Base-by-base conservation (phyloP, 2,113 vertebrate genomes). In the Maccullochella peelii region DNA sequence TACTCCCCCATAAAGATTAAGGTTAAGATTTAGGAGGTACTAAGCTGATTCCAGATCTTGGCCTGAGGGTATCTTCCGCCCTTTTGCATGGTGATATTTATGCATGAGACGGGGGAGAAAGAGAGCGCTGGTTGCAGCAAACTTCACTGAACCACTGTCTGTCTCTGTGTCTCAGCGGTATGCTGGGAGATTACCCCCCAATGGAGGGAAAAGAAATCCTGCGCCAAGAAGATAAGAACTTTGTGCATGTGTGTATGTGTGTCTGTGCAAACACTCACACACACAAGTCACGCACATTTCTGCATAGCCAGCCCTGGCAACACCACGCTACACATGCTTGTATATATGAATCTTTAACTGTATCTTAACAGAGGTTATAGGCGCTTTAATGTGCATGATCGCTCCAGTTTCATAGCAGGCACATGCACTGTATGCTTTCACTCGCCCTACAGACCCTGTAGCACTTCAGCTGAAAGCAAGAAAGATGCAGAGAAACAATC, bases 181-280 rank as follows among this genome's bases (percentile, higher is more conserved):
- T 79, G 67, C 92, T 80, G 89, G 76, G 87, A 95, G 94, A 95
- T 95, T 94, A 94, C 88, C 90, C 91, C 90, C 85, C 84, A 67
- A 87, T 84, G 82, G 89, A 88, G 79, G 89, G 83, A 21, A 6
- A 2, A 42, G 25, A 89, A 92, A 93, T 94, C 83, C 95, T 97
- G 95, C 86, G 73, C 94, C 87, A 85, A 63, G 86, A 76, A 92
- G 93, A 96, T 96, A 96, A 97, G 90, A 91, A 93, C 84, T 84
- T 36, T 52, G 33, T 57, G 61, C 33, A 9, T 58, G 21, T 21
- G 23, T 38, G 40, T 65, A 10, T 72, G 21, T 73, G 36, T 61
- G 77, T 11, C 30, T 8, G 7, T 63, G 49, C 68, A 72, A 54
- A 79, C 50, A 50, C 62, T 21, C 50, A 73, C 61, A 40, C 55